Percentiles rank a stretch among this genome's conserved stretches.
phyloP scores from a whole-genome alignment of 53 echinoderm and acorn worm species.

The Antedon mediterranea region DNA sequence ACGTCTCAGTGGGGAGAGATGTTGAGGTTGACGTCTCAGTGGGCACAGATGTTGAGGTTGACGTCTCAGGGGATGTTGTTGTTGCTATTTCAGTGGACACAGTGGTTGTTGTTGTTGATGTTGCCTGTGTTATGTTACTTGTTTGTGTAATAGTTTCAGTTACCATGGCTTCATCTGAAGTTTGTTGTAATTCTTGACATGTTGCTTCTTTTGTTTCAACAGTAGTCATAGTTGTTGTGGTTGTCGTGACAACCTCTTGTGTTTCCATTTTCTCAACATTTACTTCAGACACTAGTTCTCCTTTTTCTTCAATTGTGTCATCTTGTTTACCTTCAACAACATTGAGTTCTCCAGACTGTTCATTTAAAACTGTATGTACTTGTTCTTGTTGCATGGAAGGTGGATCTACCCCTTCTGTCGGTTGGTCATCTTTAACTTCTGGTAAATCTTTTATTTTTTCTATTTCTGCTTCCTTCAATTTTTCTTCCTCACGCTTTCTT shows the following conservation, averaged over 20 bases:
- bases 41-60: not conserved
- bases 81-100: slow-evolving; percentile 18
- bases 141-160: not conserved
- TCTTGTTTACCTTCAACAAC: not conserved
- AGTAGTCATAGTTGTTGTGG: not conserved
- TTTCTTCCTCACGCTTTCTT: slow-evolving; percentile 16
- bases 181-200: not conserved
- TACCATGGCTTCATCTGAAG: not conserved
- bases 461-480: slow-evolving; percentile 6
- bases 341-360: not conserved
- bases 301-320: not conserved
- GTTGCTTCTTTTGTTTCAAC: not conserved
- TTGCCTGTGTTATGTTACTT: slow-evolving; percentile 4
- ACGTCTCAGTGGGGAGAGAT: not conserved
- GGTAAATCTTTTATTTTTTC: not conserved
- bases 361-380: not conserved
- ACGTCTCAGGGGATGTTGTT: not conserved
- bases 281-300: not conserved
- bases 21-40: not conserved
- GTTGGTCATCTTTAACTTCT: not conserved
- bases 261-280: not conserved
- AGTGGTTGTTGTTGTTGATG: not conserved
- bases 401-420: not conserved
- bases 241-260: not conserved
- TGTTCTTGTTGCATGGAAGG: not conserved